A percentile compares a stretch with the other conserved stretches of the same genome.
Conservation (phyloP, 2,797 vertebrate species). For the Xyrichtys novacula region DNA sequence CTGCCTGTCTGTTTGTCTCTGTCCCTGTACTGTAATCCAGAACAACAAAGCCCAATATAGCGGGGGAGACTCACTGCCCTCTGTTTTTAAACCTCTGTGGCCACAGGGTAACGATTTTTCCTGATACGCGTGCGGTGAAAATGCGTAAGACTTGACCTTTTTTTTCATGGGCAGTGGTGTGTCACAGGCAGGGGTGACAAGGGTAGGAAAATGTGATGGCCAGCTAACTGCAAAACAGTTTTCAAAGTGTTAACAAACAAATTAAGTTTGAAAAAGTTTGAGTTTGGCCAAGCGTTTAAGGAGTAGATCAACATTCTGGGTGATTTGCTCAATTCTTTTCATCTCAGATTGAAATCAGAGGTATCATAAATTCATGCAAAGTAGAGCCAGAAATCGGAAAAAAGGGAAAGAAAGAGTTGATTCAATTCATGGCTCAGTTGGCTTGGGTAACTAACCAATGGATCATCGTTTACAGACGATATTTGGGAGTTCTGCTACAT, state of each 20-base stretch:
- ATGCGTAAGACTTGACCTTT: constrained; percentile 81
- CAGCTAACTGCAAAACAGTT: constrained; percentile 60
- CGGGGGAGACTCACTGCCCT: constrained; percentile 70
- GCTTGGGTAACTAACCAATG: no score
- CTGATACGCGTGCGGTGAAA: constrained; percentile 80
- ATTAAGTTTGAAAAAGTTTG: constrained; percentile 17
- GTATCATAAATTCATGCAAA: no score
- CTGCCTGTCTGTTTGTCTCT: constrained; percentile 21
- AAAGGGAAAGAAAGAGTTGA: no score
- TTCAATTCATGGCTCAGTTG: no score
- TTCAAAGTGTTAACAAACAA: constrained; percentile 55
- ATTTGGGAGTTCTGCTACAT: no score
- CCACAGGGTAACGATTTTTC: constrained; percentile 86
- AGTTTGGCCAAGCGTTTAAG: constrained; percentile 15
- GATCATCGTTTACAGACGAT: no score
- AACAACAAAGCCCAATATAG: constrained; percentile 79
- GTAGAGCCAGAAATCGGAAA: no score
- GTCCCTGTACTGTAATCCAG: constrained; percentile 65
- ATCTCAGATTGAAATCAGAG: no score
- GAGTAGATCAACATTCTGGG: constrained; percentile 2
- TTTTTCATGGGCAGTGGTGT: constrained; percentile 65
- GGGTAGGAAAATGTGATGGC: constrained; percentile 80
- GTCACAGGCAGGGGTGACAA: constrained; percentile 76
- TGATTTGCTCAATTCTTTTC: neutral
- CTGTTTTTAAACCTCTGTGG: constrained; percentile 77